phyloP scores from a whole-genome alignment of 2,888 invertebrate species.

The Gastrophysa polygoni region DNA sequence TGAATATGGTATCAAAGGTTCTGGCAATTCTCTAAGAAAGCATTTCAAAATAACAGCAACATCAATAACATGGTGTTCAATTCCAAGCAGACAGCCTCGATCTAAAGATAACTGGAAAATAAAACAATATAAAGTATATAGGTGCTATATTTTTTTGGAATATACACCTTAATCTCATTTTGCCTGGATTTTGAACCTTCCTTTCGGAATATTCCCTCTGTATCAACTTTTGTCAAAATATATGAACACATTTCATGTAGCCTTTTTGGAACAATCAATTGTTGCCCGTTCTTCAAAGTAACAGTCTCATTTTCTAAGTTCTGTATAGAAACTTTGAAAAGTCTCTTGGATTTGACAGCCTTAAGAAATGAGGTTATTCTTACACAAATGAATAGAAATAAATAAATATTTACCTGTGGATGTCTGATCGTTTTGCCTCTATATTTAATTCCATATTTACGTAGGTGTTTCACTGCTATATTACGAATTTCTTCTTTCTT shows the following conservation, averaged over 20 bases:
- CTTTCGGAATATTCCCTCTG: conserved; percentile 88
- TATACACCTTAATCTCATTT: conserved; percentile 75
- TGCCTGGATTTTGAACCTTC: conserved; percentile 84
- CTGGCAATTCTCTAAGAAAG: conserved; percentile 84
- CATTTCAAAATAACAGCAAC: conserved; percentile 85
- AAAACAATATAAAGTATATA: not conserved
- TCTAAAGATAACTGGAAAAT: conserved; percentile 69
- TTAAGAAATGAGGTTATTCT: conserved; percentile 33
- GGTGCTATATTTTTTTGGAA: too few species aligned
- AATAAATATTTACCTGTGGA: conserved; percentile 53
- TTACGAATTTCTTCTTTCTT: conserved; percentile 63
- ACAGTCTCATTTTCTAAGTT: conserved; percentile 63
- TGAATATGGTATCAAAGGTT: conserved; percentile 75
- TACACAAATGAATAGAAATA: conserved; percentile 15
- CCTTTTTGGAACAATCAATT: conserved; percentile 74
- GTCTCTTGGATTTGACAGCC: conserved; percentile 53
- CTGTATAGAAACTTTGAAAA: conserved; percentile 64
- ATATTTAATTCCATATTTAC: conserved; percentile 73
- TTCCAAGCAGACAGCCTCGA: conserved; percentile 71
- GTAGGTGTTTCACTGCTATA: conserved; percentile 69
- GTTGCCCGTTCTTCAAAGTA: conserved; percentile 70
- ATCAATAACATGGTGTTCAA: conserved; percentile 80
- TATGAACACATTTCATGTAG: conserved; percentile 74
- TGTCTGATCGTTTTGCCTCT: conserved; percentile 69
- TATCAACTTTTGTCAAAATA: conserved; percentile 70